These are phyloP conservation scores for Platichthys flesus DNA, from an alignment of 2,113 vertebrate species.

Conservation along the genomic window DNA sequence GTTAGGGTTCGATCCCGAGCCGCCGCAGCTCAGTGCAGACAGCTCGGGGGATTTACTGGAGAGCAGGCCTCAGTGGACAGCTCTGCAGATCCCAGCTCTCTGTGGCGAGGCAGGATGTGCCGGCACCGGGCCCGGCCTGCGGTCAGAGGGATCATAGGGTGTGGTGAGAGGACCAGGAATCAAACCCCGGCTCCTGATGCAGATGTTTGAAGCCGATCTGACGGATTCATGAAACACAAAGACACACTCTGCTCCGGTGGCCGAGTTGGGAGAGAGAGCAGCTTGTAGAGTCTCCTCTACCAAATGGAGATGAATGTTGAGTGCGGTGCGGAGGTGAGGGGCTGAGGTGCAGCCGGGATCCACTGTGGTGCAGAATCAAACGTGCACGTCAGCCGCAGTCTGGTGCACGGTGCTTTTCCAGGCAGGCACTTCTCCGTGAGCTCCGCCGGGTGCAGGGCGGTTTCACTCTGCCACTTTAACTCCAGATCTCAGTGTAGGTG, in stretches of 20 bases:
- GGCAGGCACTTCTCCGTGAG: not conserved
- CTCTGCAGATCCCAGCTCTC: slow-evolving; percentile 10
- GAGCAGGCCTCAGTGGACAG: slow-evolving; percentile 23
- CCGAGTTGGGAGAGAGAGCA: slow-evolving; percentile 46
- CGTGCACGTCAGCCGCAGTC: slow-evolving; percentile 3
- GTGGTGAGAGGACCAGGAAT: slow-evolving; percentile 44
- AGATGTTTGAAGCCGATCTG: not conserved
- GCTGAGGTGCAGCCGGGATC: slow-evolving; percentile 30
- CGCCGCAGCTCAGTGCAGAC: slow-evolving; percentile 7
- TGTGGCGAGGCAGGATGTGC: slow-evolving; percentile 57
- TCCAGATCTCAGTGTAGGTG: slow-evolving; percentile 5
- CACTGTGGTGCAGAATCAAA: slow-evolving; percentile 19
- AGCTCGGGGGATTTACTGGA: not conserved
- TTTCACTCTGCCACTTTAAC: not conserved
- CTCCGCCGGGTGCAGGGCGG: not conserved
- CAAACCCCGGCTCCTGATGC: slow-evolving; percentile 4
- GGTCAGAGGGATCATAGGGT: slow-evolving; percentile 50
- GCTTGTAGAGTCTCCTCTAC: slow-evolving; percentile 42
- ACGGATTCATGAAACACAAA: slow-evolving; percentile 34
- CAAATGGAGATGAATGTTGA: slow-evolving; percentile 45
- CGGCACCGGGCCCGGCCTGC: slow-evolving; percentile 37
- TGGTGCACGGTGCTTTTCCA: not conserved
- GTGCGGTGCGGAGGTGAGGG: slow-evolving; percentile 39
- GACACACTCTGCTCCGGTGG: slow-evolving; percentile 55
- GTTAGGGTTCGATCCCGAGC: slow-evolving; percentile 39